Evolutionary conservation across 2,797 vertebrate genomes (phyloP).

Genomic region (Muraenolepis orangiensis): DNA sequence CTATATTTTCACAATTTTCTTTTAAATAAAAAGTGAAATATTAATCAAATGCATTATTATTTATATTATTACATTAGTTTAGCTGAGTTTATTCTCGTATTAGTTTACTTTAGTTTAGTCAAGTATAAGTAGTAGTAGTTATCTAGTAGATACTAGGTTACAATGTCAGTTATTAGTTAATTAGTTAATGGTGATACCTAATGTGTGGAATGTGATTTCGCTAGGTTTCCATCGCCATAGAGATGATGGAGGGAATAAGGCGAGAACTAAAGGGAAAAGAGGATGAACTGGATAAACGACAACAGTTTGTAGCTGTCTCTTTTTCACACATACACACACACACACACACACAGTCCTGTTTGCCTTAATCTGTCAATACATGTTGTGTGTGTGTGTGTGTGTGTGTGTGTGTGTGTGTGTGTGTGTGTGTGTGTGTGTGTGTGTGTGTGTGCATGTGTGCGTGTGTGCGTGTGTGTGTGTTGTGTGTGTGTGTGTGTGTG

Average conservation of each 20-base stretch:
- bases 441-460: constrained; percentile 9
- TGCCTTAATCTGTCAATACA: background rate
- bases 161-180: background rate
- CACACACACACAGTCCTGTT: background rate
- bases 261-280: constrained; percentile 49
- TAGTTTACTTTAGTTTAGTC: too few species aligned
- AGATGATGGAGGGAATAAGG: constrained; percentile 53
- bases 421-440: constrained; percentile 1
- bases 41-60: too few species aligned
- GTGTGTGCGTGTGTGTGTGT: constrained; percentile 13
- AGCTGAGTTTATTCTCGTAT: too few species aligned
- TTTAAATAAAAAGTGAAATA: too few species aligned
- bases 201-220: background rate
- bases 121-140: too few species aligned
- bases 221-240: constrained; percentile 49
- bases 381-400: background rate
- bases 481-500: constrained; percentile 1
- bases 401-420: background rate
- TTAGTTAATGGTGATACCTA: background rate
- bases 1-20: too few species aligned
- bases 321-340: background rate
- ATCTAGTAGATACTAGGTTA: too few species aligned
- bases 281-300: constrained; percentile 45
- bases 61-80: background rate
- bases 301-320: constrained; percentile 45